Conservation (phyloP, 2,797 vertebrate genomes). For the Enteromius afrohamiltoni region DNA sequence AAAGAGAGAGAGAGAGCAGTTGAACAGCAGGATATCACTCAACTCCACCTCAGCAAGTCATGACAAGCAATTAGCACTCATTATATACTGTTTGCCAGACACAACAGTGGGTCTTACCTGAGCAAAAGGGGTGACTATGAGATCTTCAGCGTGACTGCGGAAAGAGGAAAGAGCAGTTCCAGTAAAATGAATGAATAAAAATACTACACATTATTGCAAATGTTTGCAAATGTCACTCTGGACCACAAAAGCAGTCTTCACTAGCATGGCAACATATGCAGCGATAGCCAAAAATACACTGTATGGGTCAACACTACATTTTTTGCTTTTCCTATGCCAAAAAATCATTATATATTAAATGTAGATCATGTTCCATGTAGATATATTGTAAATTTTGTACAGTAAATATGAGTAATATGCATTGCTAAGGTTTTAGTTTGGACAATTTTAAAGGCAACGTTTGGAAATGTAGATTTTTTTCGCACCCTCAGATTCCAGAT, state of each 20-base stretch:
- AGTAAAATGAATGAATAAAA: conserved; percentile 4
- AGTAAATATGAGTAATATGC: neutral
- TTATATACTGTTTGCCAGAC: conserved; percentile 18
- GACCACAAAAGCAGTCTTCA: neutral
- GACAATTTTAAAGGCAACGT: neutral
- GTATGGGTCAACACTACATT: too few relatives aligned
- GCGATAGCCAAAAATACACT: too few relatives aligned
- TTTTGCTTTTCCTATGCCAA: too few relatives aligned
- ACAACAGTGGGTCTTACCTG: conserved; percentile 79
- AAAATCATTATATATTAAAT: neutral
- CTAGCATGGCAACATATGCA: neutral
- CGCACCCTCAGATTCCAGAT: neutral
- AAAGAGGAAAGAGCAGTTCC: conserved; percentile 25
- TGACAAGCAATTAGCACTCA: conserved; percentile 47
- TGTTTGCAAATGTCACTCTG: neutral
- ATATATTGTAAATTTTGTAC: neutral
- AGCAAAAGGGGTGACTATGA: conserved; percentile 95
- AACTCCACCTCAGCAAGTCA: conserved; percentile 12
- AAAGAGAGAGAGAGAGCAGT: conserved; percentile 4
- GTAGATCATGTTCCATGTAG: neutral
- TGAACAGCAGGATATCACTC: conserved; percentile 23
- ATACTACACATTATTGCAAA: neutral
- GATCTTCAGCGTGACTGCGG: conserved; percentile 89
- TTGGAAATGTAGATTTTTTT: too few relatives aligned
- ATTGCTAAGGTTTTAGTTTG: neutral